Conservation (phyloP, 2,113 vertebrate genomes). For the Lamprotornis superbus region DNA sequence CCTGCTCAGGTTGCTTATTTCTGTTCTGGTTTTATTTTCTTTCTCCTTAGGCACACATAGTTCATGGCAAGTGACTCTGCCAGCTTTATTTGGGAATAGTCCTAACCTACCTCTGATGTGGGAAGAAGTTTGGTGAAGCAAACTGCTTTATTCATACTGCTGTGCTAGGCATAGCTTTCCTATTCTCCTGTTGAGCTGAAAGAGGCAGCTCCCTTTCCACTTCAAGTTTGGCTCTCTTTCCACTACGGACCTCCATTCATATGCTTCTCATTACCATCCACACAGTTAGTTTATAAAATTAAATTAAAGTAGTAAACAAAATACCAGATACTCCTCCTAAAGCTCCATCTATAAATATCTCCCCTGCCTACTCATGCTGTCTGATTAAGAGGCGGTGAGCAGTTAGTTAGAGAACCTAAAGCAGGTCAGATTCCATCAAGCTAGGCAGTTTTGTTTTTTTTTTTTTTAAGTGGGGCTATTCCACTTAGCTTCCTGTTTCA, state of each 20-base stretch:
- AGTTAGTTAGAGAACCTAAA: constrained; percentile 20
- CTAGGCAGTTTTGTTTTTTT: background rate
- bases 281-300: constrained; percentile 52
- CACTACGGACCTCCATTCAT: constrained; percentile 14
- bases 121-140: background rate
- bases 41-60: background rate
- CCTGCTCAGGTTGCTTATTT: background rate
- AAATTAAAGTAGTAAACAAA: constrained; percentile 67
- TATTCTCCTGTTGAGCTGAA: background rate
- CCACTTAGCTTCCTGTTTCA: background rate
- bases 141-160: background rate
- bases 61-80: background rate
- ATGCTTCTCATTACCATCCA: constrained; percentile 12
- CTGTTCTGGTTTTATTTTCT: background rate
- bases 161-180: background rate
- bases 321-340: constrained; percentile 47
- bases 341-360: constrained; percentile 52
- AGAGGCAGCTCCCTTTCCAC: background rate
- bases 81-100: background rate
- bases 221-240: constrained; percentile 26
- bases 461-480: background rate
- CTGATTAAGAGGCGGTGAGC: constrained; percentile 19
- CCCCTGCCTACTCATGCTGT: constrained; percentile 31
- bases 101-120: background rate
- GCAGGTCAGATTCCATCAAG: constrained; percentile 6